Evolutionary conservation across 2,888 invertebrate genomes (phyloP).

Genomic region (Pegoplata infirma): DNA sequence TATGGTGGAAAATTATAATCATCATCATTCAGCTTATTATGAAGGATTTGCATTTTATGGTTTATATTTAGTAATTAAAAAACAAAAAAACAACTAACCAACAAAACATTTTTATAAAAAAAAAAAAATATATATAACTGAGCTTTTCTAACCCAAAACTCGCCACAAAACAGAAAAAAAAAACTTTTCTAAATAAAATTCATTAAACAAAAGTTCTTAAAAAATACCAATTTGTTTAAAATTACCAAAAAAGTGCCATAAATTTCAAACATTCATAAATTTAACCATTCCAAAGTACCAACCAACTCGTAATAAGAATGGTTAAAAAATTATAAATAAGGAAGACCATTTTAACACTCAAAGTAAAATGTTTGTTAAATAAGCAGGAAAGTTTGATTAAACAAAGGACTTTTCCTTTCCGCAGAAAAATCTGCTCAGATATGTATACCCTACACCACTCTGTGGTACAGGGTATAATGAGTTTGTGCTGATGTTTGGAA

Average conservation of each 20-base stretch:
- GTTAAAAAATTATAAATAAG: no score
- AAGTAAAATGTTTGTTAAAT: no score
- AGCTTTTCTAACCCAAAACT: not conserved
- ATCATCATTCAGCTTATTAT: conserved; percentile 21
- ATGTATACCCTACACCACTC: no score
- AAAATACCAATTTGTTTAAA: conserved; percentile 51
- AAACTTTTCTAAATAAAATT: conserved; percentile 31
- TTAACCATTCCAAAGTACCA: conserved; percentile 18
- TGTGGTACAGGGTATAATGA: no score
- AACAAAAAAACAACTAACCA: conserved; percentile 17
- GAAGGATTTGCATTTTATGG: conserved; percentile 28
- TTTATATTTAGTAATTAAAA: conserved; percentile 41
- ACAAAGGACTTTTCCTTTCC: no score
- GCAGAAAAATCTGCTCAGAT: no score
- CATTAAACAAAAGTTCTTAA: conserved; percentile 46
- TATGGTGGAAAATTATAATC: conserved; percentile 10
- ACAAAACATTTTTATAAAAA: conserved; percentile 9
- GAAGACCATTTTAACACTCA: no score
- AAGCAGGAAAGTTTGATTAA: no score
- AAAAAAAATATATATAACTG: not conserved
- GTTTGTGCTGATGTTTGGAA: no score
- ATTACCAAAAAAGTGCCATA: conserved; percentile 43
- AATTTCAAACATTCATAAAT: conserved; percentile 56
- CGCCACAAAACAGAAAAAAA: conserved; percentile 2
- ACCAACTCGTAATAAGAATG: not conserved